Evolutionary conservation across 2,113 vertebrate genomes (phyloP).

Genomic region (Vanacampus margaritifer): DNA sequence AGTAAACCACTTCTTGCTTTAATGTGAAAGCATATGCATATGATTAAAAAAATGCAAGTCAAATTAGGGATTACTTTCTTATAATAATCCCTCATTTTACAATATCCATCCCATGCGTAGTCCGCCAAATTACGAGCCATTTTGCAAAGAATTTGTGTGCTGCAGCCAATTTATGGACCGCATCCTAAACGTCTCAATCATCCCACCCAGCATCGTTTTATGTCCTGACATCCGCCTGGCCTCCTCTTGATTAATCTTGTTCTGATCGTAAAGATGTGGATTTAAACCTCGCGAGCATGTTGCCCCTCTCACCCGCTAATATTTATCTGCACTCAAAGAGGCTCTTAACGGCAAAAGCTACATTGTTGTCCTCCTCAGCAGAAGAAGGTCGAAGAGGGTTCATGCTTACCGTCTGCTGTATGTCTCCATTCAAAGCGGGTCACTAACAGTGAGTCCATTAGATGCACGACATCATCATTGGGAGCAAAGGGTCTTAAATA

Average conservation of each 20-base stretch:
- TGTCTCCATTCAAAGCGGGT: conserved; percentile 2
- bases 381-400: not conserved
- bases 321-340: conserved; percentile 8
- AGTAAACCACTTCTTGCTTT: not conserved
- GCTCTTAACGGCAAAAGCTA: conserved; percentile 1
- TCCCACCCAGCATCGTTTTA: conserved; percentile 2
- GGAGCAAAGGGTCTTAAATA: not conserved
- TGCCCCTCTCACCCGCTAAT: not conserved
- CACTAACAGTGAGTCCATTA: conserved; percentile 6
- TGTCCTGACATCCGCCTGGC: conserved; percentile 4
- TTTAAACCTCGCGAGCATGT: conserved; percentile 5
- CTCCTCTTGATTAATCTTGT: conserved; percentile 7
- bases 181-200: conserved; percentile 4
- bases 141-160: not conserved
- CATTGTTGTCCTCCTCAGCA: not conserved
- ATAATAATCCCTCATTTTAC: not conserved
- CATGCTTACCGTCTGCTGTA: not conserved
- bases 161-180: not conserved
- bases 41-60: conserved; percentile 1
- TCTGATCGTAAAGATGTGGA: conserved; percentile 8
- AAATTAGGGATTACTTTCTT: not conserved
- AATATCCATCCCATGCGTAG: not conserved
- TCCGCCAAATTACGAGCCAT: not conserved
- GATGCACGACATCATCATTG: not conserved
- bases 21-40: not conserved